These are phyloP conservation scores for Gibbula magus DNA, from an alignment of 2,888 invertebrate genomes.

Conservation along the genomic window DNA sequence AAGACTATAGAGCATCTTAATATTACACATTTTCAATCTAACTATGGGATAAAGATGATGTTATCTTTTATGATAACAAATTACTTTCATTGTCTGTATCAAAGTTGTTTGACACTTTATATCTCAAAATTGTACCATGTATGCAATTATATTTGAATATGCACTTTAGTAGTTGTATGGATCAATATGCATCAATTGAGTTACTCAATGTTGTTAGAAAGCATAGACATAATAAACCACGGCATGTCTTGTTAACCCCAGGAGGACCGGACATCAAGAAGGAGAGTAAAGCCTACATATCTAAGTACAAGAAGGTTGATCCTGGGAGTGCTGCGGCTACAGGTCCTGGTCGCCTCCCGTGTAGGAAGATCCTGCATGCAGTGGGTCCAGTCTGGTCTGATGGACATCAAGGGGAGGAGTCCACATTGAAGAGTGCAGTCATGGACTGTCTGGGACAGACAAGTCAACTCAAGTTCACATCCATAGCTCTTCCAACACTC, in stretches of 20 bases:
- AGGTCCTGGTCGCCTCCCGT: slow-evolving; percentile 31
- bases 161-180: no score
- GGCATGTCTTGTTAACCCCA: background rate
- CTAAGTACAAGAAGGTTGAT: background rate
- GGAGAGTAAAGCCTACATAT: background rate
- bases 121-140: no score
- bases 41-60: no score
- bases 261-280: background rate
- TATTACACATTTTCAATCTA: no score
- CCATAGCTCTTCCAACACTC: slow-evolving; percentile 45
- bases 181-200: no score
- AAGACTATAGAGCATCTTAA: no score
- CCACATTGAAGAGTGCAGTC: slow-evolving; percentile 32
- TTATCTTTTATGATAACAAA: no score
- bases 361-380: slow-evolving; percentile 33
- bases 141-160: no score
- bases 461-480: background rate
- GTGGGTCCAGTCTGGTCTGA: slow-evolving; percentile 37
- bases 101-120: no score
- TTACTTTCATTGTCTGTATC: no score
- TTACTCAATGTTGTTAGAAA: no score
- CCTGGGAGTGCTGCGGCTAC: slow-evolving; percentile 33
- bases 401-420: slow-evolving; percentile 29
- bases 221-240: no score
- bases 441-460: slow-evolving; percentile 23